These are phyloP conservation scores for Xyrauchen texanus DNA, from an alignment of 2,113 vertebrate genomes.

Conservation along the genomic window DNA sequence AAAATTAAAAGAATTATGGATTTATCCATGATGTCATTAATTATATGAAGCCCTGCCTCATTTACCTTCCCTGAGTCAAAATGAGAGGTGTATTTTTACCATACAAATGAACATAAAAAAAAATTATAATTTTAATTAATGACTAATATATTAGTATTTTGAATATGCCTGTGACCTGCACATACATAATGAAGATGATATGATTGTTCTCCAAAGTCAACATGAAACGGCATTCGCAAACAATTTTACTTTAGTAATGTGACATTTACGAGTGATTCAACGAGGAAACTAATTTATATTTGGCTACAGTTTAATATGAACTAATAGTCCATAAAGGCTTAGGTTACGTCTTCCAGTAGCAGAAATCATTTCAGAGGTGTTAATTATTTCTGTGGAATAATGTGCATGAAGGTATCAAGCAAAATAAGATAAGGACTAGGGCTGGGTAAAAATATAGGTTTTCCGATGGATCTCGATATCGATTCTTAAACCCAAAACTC, in stretches of 20 bases:
- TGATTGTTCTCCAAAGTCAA: background rate
- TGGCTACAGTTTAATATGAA: background rate
- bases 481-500: too few relatives aligned
- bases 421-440: background rate
- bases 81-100: too few relatives aligned
- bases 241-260: too few relatives aligned
- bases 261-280: too few relatives aligned
- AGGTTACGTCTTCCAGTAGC: too few relatives aligned
- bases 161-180: conserved; percentile 34
- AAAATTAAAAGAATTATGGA: background rate
- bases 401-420: background rate
- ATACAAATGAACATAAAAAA: background rate
- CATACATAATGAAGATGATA: background rate
- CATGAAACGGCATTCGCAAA: background rate
- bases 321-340: too few relatives aligned
- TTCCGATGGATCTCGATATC: too few relatives aligned
- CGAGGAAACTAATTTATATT: background rate
- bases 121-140: background rate
- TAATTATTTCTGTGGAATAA: background rate
- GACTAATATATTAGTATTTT: background rate
- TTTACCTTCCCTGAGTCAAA: too few relatives aligned
- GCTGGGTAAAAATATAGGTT: too few relatives aligned
- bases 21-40: background rate
- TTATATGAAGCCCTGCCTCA: too few relatives aligned
- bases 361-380: too few relatives aligned